phyloP scores from a whole-genome alignment of 2,113 vertebrate genomes.

The Ptilorrhoa leucosticta region DNA sequence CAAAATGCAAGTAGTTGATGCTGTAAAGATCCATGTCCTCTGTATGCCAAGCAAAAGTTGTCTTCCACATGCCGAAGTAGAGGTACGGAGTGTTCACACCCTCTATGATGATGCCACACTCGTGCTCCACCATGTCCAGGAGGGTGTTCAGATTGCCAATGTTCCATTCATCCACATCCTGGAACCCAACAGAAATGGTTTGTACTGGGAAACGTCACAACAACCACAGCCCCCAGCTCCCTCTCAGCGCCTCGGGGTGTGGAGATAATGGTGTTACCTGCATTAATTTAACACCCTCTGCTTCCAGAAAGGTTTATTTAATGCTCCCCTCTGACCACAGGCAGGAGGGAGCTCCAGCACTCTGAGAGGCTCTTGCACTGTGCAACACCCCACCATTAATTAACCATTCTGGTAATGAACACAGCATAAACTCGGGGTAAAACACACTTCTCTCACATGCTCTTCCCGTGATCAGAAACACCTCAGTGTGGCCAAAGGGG shows the following conservation, averaged over 20 bases:
- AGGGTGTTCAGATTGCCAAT: conserved; percentile 91
- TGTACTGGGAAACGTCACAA: background rate
- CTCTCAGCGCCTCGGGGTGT: background rate
- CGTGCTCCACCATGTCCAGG: conserved; percentile 97
- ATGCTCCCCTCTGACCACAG: background rate
- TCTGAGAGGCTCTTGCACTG: background rate
- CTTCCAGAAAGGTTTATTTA: background rate
- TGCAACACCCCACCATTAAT: background rate
- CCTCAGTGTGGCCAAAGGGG: background rate
- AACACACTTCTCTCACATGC: background rate
- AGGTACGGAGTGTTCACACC: conserved; percentile 97
- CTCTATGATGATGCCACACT: conserved; percentile 97
- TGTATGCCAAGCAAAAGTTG: conserved; percentile 98
- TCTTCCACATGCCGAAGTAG: conserved; percentile 99
- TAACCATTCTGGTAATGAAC: background rate
- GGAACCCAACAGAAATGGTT: background rate
- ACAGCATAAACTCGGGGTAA: background rate
- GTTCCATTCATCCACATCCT: conserved; percentile 94
- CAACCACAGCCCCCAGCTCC: background rate
- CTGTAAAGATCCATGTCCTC: conserved; percentile 99
- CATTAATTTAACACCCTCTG: background rate
- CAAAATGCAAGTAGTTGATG: conserved; percentile 98
- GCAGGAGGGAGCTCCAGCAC: background rate
- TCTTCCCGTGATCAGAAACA: background rate
- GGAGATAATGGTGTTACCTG: background rate